phyloP scores from a whole-genome alignment of 2,113 vertebrate genomes.

The Artemisiospiza belli region DNA sequence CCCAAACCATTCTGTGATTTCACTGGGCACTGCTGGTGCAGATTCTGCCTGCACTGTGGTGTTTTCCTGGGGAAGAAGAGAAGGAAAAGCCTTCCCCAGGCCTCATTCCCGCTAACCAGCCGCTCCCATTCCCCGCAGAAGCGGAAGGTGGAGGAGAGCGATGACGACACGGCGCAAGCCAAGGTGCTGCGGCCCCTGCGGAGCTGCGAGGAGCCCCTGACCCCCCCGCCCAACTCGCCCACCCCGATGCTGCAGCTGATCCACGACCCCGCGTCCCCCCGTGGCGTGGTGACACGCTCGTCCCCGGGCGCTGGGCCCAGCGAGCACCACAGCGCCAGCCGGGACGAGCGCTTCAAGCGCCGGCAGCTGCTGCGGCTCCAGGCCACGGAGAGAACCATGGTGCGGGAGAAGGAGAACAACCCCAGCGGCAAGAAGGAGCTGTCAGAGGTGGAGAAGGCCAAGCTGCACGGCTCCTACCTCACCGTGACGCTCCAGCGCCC shows the following conservation, averaged over 20 bases:
- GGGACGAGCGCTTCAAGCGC: conserved; percentile 81
- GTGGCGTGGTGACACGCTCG: conserved; percentile 72
- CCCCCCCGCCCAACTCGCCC: conserved; percentile 76
- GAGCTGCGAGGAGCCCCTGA: conserved; percentile 80
- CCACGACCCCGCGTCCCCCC: conserved; percentile 76
- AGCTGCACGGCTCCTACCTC: conserved; percentile 82
- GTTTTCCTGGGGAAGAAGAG: not conserved
- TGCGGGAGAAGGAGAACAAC: conserved; percentile 89
- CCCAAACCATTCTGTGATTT: not conserved
- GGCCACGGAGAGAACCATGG: conserved; percentile 79
- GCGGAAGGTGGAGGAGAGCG: conserved; percentile 80
- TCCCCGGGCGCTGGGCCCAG: conserved; percentile 77
- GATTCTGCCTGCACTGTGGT: fast-evolving
- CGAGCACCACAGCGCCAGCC: conserved; percentile 79
- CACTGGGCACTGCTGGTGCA: not conserved
- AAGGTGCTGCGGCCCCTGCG: conserved; percentile 80
- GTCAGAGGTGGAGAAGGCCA: conserved; percentile 82
- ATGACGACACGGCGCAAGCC: conserved; percentile 74
- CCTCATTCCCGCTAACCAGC: not conserved
- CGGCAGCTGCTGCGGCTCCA: conserved; percentile 79
- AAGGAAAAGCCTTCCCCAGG: fast-evolving
- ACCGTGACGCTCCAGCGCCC: conserved; percentile 92
- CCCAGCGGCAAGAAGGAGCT: conserved; percentile 88
- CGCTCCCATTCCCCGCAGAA: conserved; percentile 35
- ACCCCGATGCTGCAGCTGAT: conserved; percentile 81